Conservation (phyloP, 2,113 vertebrate genomes). For the Sinocyclocheilus grahami region DNA sequence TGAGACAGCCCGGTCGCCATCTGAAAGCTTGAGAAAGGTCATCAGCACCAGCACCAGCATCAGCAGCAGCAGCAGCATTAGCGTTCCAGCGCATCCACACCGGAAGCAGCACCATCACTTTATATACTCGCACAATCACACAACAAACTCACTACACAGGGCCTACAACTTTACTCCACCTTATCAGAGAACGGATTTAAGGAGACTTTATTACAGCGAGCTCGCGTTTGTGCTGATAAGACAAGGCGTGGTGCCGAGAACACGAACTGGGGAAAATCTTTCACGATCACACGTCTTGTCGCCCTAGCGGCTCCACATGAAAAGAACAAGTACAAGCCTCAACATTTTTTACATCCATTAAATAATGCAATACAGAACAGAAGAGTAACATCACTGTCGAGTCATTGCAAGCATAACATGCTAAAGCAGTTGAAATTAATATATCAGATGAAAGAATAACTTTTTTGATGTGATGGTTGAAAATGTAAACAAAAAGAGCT, state of each 20-base stretch:
- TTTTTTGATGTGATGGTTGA: background rate
- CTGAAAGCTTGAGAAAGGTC: conserved; percentile 41
- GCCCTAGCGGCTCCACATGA: conserved; percentile 22
- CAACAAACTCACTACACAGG: conserved; percentile 25
- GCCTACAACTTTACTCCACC: conserved; percentile 30
- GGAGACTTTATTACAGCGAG: background rate
- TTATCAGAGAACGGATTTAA: background rate
- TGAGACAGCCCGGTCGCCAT: conserved; percentile 9
- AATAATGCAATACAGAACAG: background rate
- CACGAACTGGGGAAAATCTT: conserved; percentile 19
- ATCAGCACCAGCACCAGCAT: conserved; percentile 2
- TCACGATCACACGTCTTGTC: conserved; percentile 33
- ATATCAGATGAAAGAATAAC: background rate
- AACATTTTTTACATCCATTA: conserved; percentile 9
- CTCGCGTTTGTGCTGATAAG: conserved; percentile 26
- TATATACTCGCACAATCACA: conserved; percentile 38
- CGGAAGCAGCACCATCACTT: conserved; percentile 43
- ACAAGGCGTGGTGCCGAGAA: conserved; percentile 42
- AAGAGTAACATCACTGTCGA: conserved; percentile 4
- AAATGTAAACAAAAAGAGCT: background rate
- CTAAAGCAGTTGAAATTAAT: background rate
- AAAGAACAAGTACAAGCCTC: conserved; percentile 13
- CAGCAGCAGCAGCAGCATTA: conserved; percentile 7
- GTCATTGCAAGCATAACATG: background rate
- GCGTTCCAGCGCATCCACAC: conserved; percentile 45